Evolutionary conservation across 2,888 invertebrate species (phyloP), one percentile per base, ranked within the genome.

Genomic region (Augiades crinisus): DNA sequence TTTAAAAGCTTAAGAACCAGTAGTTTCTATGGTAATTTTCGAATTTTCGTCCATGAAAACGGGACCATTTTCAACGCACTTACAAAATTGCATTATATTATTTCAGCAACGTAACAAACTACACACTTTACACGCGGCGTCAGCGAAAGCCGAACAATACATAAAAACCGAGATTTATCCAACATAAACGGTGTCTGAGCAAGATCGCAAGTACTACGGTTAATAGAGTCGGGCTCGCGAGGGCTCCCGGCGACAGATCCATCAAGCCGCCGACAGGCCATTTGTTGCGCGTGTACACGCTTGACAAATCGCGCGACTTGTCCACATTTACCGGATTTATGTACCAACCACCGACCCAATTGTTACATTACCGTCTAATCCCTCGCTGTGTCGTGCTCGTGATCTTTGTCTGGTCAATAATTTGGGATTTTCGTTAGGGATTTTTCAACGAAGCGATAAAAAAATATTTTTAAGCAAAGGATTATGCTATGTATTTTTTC

Each of bases 221-320:
- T 62, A 61, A 41, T 51, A 55, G 57, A 57, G 40, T 38, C 37
- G 31, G 22, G 50, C 54, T 56, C 63, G 55, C 80, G 78, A 78
- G 80, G 81, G 79, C 75, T 69, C 66, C 66, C 77, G 87, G 87
- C 86, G 87, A 85, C 88, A 78, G 74, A 88, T 88, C 83, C 83
- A 85, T 88, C 88, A 86, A 78, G 70, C 69, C 65, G 83, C 80
- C 81, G 87, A 87, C 88, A 81, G 85, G 78, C 78, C 83, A 85
- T 87, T 87, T 80, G 86, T 87, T 84, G 85, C 78, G 78, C 78
- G 78, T 79, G 84, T 84, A 81, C 81, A 81, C 81, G 83, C 79
- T 82, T 85, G 85, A 87, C 82, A 81, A 81, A 87, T 85, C 80
- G 78, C 71, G 67, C 67, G 70, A 81, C 79, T 83, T 80, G 84